A percentile compares a stretch with the other conserved stretches of the same genome.
phyloP scores from a whole-genome alignment of 2,113 vertebrate species.

The Chrysemys picta region DNA sequence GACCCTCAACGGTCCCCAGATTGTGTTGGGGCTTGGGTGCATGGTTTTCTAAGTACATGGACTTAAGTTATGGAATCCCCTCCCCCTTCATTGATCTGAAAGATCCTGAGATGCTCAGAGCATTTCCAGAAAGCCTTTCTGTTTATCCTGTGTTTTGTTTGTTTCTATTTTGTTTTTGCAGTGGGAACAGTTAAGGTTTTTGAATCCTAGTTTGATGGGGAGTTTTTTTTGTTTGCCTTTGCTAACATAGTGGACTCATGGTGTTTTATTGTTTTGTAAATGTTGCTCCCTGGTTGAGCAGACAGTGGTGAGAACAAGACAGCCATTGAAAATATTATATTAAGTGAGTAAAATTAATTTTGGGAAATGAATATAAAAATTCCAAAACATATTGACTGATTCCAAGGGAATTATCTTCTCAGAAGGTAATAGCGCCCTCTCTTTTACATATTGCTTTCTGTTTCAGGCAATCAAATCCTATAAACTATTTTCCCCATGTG shows the following conservation, averaged over 20 bases:
- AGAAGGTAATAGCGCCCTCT: background rate
- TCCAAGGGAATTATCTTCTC: background rate
- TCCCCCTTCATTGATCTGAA: background rate
- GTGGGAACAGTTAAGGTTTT: accelerated
- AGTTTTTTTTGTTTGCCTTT: background rate
- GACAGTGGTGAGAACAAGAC: background rate
- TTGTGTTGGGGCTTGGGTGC: background rate
- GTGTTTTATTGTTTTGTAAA: background rate
- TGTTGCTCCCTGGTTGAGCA: background rate
- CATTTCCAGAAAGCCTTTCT: accelerated
- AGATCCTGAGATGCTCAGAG: background rate
- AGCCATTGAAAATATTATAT: background rate
- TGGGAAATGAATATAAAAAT: background rate
- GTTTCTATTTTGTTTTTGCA: background rate
- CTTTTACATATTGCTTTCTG: background rate
- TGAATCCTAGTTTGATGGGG: background rate
- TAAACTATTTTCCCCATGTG: background rate
- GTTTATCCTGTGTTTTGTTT: accelerated
- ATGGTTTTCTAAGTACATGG: background rate
- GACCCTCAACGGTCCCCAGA: background rate
- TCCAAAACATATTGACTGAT: background rate
- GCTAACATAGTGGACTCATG: background rate
- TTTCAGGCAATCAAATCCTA: background rate
- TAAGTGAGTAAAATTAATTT: background rate
- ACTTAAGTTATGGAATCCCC: background rate